Conservation (phyloP, 1,140 invertebrate genomes). For the Macrosteles quadrilineatus region DNA sequence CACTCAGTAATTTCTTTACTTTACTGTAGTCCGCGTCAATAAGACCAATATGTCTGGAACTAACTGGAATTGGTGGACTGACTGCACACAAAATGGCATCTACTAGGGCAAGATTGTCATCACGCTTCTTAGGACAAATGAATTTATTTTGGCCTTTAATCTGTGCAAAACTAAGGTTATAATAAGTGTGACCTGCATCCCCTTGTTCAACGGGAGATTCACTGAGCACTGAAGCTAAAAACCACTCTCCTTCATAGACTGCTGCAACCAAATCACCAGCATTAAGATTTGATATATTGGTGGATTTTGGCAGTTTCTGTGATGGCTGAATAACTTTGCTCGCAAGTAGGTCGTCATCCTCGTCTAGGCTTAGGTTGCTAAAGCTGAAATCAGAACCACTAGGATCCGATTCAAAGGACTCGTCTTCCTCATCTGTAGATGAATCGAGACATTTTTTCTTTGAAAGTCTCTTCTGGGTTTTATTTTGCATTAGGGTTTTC, state of each 20-base stretch:
- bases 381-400: not conserved
- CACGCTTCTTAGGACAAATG: not conserved
- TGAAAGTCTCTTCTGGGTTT: too few species aligned
- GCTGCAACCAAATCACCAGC: not conserved
- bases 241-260: slow-evolving; percentile 1
- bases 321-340: not conserved
- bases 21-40: too few species aligned
- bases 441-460: too few species aligned
- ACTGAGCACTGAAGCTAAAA: slow-evolving; percentile 1
- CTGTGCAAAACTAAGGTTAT: not conserved
- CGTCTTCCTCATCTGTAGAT: too few species aligned
- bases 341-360: slow-evolving; percentile 1
- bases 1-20: too few species aligned
- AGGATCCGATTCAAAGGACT: not conserved
- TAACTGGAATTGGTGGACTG: too few species aligned
- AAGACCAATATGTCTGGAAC: too few species aligned
- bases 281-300: not conserved
- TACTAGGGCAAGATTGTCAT: slow-evolving; percentile 10
- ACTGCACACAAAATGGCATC: too few species aligned
- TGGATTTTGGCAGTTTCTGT: not conserved
- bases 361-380: not conserved
- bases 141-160: not conserved
- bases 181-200: not conserved
- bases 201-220: not conserved
- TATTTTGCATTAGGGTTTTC: too few species aligned